Evolutionary conservation across 2,888 invertebrate species (phyloP).

Genomic region (Frankliniella fusca): DNA sequence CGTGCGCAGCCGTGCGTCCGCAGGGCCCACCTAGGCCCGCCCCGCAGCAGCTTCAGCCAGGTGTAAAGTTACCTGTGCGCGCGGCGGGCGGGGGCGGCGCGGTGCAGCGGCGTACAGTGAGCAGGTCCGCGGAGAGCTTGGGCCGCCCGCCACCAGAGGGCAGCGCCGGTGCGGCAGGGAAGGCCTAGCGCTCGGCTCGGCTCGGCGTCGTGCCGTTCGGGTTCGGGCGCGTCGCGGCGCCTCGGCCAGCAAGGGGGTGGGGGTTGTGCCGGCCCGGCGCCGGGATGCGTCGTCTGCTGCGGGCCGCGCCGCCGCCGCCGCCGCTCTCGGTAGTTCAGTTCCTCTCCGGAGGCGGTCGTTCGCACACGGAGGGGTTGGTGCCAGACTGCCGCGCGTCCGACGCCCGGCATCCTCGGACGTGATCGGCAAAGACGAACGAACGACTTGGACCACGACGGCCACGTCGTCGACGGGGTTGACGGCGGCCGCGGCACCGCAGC

Average conservation of each 20-base stretch:
- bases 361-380: neutral
- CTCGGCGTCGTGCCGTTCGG: neutral
- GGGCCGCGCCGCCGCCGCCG: neutral
- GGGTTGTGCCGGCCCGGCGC: constrained; percentile 7
- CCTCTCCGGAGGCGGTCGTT: constrained; percentile 5
- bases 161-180: neutral
- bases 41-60: too few relatives aligned
- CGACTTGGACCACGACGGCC: neutral
- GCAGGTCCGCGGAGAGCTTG: neutral
- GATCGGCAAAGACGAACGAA: neutral
- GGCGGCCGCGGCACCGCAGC: too few relatives aligned
- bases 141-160: neutral
- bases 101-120: neutral
- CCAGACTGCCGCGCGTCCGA: neutral
- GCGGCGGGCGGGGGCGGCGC: neutral
- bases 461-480: too few relatives aligned
- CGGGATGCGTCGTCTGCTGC: constrained; percentile 16
- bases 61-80: neutral
- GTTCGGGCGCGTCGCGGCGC: neutral
- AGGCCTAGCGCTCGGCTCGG: neutral
- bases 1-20: neutral
- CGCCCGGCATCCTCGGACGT: neutral
- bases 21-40: too few relatives aligned
- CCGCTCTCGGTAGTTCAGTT: constrained; percentile 10
- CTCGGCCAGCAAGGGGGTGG: neutral